Evolutionary conservation across 2,888 invertebrate species (phyloP).

Genomic region (Meganola albula): DNA sequence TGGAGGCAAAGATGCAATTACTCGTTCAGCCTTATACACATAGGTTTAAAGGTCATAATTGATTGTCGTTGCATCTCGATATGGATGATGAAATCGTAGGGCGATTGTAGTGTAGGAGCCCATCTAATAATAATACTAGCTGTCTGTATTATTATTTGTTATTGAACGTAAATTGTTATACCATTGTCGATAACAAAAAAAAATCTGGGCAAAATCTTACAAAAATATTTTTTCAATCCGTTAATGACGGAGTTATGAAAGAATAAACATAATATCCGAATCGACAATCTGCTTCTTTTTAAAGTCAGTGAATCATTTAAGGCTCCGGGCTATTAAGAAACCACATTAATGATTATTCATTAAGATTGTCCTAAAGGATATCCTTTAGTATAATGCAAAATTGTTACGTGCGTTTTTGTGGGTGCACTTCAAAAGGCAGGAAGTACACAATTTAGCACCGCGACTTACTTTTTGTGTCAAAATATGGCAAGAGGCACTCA

Average conservation of each 20-base stretch:
- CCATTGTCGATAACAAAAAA: slow-evolving; percentile 1
- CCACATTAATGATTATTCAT: no score
- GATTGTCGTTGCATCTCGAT: slow-evolving; percentile 20
- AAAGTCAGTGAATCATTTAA: no score
- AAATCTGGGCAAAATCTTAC: no score
- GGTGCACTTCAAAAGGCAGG: slow-evolving; percentile 14
- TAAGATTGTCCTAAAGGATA: no score
- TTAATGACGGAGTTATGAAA: no score
- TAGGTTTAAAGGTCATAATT: slow-evolving; percentile 27
- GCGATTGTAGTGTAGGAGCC: slow-evolving; percentile 35
- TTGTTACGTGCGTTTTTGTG: no score
- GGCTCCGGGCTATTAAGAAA: no score
- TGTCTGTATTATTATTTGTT: neutral
- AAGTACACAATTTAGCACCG: slow-evolving; percentile 15
- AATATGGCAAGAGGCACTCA: slow-evolving; percentile 14
- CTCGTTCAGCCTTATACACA: slow-evolving; percentile 17
- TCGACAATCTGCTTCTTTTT: no score
- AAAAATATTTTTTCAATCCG: no score
- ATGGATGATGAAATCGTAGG: slow-evolving; percentile 42
- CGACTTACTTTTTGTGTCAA: slow-evolving; percentile 15
- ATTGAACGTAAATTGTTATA: neutral
- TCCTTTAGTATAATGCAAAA: no score
- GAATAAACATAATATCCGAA: no score
- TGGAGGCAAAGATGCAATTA: slow-evolving; percentile 31
- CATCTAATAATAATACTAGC: slow-evolving; percentile 16